A percentile compares a stretch with the other conserved stretches of the same genome.
Evolutionary conservation across 2,797 vertebrate species (phyloP).

Genomic region (Danio jaintianensis): DNA sequence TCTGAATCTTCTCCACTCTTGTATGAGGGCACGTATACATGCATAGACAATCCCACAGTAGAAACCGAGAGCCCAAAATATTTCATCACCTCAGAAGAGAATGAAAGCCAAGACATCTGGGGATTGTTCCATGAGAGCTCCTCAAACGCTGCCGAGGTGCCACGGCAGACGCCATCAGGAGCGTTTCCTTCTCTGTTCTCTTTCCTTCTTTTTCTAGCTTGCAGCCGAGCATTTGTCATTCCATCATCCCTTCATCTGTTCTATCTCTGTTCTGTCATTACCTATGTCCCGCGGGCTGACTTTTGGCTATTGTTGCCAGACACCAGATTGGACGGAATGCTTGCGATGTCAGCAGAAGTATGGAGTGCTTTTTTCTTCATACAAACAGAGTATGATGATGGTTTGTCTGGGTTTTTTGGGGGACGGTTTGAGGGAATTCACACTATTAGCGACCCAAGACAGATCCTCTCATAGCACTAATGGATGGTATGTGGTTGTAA

Average conservation of each 20-base stretch:
- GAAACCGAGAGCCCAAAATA: slow-evolving; percentile 52
- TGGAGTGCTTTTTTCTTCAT: slow-evolving; percentile 13
- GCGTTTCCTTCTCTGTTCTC: slow-evolving; percentile 10
- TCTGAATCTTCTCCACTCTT: slow-evolving; percentile 18
- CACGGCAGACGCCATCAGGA: slow-evolving; percentile 43
- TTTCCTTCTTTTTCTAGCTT: slow-evolving; percentile 34
- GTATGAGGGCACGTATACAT: slow-evolving; percentile 10
- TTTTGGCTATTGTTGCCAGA: slow-evolving; percentile 48
- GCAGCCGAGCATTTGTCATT: slow-evolving; percentile 52
- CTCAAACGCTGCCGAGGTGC: slow-evolving; percentile 45
- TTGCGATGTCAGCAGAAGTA: slow-evolving; percentile 47
- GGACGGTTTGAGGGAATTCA: not conserved
- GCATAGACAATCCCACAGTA: slow-evolving; percentile 13
- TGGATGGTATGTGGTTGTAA: not conserved
- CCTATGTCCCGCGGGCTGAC: slow-evolving; percentile 31
- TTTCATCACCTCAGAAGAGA: slow-evolving; percentile 55
- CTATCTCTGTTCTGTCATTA: slow-evolving; percentile 38
- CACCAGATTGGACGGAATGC: slow-evolving; percentile 36
- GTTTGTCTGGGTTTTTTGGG: not conserved
- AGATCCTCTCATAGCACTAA: not conserved
- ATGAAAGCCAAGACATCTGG: slow-evolving; percentile 51
- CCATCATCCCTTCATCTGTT: slow-evolving; percentile 50
- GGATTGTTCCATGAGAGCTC: slow-evolving; percentile 51
- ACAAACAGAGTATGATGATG: slow-evolving; percentile 25
- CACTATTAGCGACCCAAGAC: not conserved